Base-by-base conservation (phyloP, 2,888 invertebrate genomes). In the Melanargia galathea region DNA sequence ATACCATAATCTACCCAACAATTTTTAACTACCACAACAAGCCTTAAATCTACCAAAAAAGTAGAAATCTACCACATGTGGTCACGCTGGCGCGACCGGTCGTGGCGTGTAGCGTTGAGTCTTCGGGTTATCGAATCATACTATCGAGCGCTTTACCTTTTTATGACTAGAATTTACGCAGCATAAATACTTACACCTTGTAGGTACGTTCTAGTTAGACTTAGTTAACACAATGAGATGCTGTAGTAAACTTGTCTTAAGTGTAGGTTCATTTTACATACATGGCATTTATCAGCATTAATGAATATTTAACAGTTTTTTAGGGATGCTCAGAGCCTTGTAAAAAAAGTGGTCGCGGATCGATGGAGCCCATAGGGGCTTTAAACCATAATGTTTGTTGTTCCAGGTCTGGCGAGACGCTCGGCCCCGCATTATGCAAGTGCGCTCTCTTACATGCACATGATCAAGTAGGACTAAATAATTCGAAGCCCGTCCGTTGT, bases 391-490 rank as follows among this genome's bases (percentile, higher is more conserved):
- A 73, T 79, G 70, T 79, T 81, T 78, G 75, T 90, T 89, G 84
- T 91, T 90, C 57, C 90, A 91, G 91, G 81, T 89, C 81, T 84
- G 79, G 73, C 66, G 77, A 72, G 73, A 73, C 78, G 76, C 75
- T 70, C 79, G 76, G 85, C 79, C 75, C 71, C 86, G 82, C 89
- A 88, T 83, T 89, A 91, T 91, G 90, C 85, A 81, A 91, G 84
- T 86, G 84, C 83, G 81, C 77, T 79, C 78, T 75, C 55, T 64
- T 73, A 80, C 78, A 79, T 75, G 81, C 83, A 84, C 83, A 87
- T 88, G 84, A 88, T 84, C 85, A 79, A 80, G 79, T 83, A 85
- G 81, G 80, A 74, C 73, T 75, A 78, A 73, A 77, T 73, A 78
- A 77, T 76, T 76, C 69, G 80, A 83, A 85, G 82, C 78, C 77